Percentiles rank a stretch among this genome's conserved stretches.
Evolutionary conservation across 2,797 vertebrate genomes (phyloP).

Genomic region (Brotogeris chrysoptera): DNA sequence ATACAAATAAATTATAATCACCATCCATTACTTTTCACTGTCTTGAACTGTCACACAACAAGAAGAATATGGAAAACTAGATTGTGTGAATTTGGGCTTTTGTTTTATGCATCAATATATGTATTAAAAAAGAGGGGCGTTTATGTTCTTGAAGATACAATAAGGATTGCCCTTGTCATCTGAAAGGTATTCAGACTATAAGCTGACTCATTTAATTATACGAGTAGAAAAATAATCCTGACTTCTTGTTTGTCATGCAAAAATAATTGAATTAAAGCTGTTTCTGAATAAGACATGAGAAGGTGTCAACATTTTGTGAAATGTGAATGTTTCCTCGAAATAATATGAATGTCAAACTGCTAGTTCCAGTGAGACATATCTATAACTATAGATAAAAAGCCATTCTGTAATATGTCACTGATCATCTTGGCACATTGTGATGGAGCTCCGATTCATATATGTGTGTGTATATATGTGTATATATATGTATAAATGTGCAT

Average conservation of each 20-base stretch:
- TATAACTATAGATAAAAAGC: not conserved
- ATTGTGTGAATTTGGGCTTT: not conserved
- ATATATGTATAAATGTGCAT: rapidly evolving
- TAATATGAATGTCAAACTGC: not conserved
- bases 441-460: not conserved
- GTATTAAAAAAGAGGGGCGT: not conserved
- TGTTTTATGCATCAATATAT: not conserved
- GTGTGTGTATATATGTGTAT: rapidly evolving
- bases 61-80: not conserved
- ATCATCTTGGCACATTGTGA: not conserved
- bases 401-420: not conserved
- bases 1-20: not conserved
- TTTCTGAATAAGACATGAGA: not conserved
- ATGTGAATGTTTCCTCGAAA: not conserved
- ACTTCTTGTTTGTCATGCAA: conserved; percentile 1
- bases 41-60: not conserved
- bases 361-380: not conserved
- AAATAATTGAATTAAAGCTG: conserved; percentile 1
- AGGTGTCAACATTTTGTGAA: not conserved
- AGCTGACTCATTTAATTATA: conserved; percentile 34
- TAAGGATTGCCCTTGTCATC: not conserved
- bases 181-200: conserved; percentile 26
- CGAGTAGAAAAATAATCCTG: conserved; percentile 25
- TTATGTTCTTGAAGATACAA: conserved; percentile 22
- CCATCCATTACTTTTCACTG: not conserved